phyloP scores from a whole-genome alignment of 2,888 invertebrate species.

The Alsophila aescularia region DNA sequence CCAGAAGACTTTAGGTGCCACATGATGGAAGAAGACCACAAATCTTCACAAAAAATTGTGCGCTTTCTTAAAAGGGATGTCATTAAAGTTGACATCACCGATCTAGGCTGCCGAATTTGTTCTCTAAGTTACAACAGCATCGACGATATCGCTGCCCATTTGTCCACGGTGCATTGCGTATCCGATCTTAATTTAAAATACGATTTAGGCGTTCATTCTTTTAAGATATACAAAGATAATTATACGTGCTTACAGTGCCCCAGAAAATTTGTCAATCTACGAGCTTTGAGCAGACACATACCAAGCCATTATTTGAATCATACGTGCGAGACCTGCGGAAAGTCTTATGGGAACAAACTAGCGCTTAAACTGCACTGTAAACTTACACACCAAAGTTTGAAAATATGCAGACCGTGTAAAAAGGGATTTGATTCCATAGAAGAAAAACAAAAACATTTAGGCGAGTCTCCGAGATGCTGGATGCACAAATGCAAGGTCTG shows the following conservation, averaged over 20 bases:
- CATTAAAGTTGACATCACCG: constrained; percentile 49
- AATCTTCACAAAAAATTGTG: constrained; percentile 5
- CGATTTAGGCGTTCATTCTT: constrained; percentile 44
- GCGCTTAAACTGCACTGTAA: constrained; percentile 43
- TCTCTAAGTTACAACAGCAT: constrained; percentile 29
- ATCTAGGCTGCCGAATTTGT: constrained; percentile 48
- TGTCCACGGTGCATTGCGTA: constrained; percentile 34
- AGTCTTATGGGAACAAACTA: constrained; percentile 42
- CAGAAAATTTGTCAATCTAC: constrained; percentile 41
- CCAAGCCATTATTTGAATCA: constrained; percentile 47
- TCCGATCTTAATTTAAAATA: constrained; percentile 14
- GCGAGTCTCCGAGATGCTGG: constrained; percentile 18
- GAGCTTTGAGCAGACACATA: constrained; percentile 49
- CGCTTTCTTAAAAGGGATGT: constrained; percentile 20
- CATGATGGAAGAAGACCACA: constrained; percentile 41
- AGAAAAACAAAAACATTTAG: constrained; percentile 24
- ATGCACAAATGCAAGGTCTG: constrained; percentile 22
- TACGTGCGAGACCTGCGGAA: constrained; percentile 53
- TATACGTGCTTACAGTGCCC: constrained; percentile 45
- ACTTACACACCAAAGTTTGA: constrained; percentile 30
- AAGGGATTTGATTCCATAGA: constrained; percentile 10
- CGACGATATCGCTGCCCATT: constrained; percentile 41
- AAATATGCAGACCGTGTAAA: constrained; percentile 36
- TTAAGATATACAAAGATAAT: constrained; percentile 38
- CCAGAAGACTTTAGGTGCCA: constrained; percentile 49